Percentiles rank a stretch among this genome's conserved stretches.
Evolutionary conservation across 2,888 invertebrate species (phyloP).

Genomic region (Odontocolon sp.): DNA sequence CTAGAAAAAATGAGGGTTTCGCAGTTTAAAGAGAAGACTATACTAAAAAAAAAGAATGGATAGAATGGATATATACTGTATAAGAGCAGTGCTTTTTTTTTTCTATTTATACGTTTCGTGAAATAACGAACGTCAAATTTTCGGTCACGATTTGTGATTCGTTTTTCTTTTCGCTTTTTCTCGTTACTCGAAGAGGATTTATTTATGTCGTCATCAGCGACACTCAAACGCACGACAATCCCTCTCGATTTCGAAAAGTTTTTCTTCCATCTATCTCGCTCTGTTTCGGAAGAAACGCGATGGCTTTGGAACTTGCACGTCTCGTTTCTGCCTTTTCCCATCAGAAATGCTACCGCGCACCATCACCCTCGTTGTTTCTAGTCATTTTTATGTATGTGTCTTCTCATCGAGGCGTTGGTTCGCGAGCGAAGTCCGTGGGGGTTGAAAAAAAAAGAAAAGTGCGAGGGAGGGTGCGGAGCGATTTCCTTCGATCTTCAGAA

Average conservation of each 20-base stretch:
- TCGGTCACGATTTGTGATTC: slow-evolving; percentile 2
- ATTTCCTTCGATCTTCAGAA: slow-evolving; percentile 4
- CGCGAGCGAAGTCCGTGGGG: not conserved
- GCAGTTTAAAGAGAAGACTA: too few species aligned
- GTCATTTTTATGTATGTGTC: not conserved
- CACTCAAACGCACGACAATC: not conserved
- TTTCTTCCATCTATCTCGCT: not conserved
- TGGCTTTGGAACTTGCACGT: not conserved
- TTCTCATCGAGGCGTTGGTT: not conserved
- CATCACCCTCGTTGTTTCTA: not conserved
- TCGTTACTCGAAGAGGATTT: slow-evolving; percentile 22
- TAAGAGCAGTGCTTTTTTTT: not conserved
- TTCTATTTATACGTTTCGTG: not conserved
- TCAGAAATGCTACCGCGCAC: not conserved
- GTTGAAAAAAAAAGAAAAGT: not conserved
- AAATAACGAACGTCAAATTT: slow-evolving; percentile 17
- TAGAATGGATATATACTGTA: not conserved
- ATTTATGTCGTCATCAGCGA: slow-evolving; percentile 11
- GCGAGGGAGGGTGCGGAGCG: not conserved
- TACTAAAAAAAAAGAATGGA: not conserved
- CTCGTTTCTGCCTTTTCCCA: not conserved
- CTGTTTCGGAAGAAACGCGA: not conserved
- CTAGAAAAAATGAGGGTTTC: not conserved
- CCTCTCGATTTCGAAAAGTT: slow-evolving; percentile 2
- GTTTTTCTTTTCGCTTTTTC: not conserved